Percentiles rank a stretch among this genome's conserved stretches.
These are phyloP conservation scores for Onychostruthus taczanowskii DNA, from an alignment of 2,113 vertebrate species.

Conservation along the genomic window DNA sequence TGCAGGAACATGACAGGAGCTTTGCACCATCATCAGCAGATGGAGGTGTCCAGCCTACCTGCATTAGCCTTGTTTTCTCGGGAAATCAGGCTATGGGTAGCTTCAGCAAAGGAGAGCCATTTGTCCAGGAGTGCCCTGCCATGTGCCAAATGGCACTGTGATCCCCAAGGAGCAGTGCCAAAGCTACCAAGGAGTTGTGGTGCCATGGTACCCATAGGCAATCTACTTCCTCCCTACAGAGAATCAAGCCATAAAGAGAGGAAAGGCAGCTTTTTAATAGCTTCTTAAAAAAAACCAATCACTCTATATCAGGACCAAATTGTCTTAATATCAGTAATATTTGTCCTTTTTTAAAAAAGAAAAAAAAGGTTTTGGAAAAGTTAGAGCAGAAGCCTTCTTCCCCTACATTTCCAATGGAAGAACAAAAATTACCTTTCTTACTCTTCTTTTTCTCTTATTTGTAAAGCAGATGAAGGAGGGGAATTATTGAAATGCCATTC, in stretches of 20 bases:
- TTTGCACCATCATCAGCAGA: neutral
- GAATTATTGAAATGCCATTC: neutral
- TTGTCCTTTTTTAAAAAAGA: neutral
- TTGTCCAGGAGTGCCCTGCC: neutral
- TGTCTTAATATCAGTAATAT: neutral
- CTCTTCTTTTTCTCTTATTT: neutral
- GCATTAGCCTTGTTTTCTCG: neutral
- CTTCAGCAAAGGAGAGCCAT: neutral
- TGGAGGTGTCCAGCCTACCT: neutral
- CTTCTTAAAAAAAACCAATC: neutral
- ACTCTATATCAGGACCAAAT: slow-evolving; percentile 30
- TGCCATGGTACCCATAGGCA: neutral
- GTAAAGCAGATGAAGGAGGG: neutral
- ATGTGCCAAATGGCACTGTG: accelerated
- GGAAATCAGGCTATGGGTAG: neutral
- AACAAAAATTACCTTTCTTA: neutral
- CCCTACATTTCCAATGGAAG: neutral
- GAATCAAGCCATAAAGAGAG: slow-evolving; percentile 39
- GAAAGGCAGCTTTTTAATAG: neutral
- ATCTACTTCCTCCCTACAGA: neutral
- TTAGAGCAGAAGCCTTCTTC: neutral
- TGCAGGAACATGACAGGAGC: neutral
- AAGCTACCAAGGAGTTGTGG: neutral
- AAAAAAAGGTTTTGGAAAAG: neutral
- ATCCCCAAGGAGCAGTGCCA: neutral